These are phyloP conservation scores for Buphagus erythrorhynchus DNA, from an alignment of 2,797 vertebrate species.

Conservation along the genomic window DNA sequence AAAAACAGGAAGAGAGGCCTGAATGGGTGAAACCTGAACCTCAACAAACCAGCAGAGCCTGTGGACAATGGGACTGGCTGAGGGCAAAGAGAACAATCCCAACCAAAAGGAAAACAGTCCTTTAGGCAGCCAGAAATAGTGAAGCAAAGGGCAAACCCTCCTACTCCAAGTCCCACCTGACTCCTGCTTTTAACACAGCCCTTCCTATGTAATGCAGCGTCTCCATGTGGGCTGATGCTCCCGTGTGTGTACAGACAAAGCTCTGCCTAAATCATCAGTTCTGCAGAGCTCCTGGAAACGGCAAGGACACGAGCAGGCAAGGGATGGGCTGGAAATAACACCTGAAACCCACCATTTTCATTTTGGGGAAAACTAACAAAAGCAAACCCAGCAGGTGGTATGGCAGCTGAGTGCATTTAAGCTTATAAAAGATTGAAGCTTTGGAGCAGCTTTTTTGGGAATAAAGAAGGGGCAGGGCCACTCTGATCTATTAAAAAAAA, in stretches of 20 bases:
- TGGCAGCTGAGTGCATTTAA: background rate
- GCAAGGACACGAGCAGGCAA: background rate
- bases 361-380: background rate
- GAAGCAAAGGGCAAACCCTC: background rate
- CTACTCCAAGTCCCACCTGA: background rate
- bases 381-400: background rate
- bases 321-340: background rate
- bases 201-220: background rate
- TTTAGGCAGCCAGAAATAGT: background rate
- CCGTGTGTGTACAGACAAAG: rapidly evolving
- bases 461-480: background rate
- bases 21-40: background rate
- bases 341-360: background rate
- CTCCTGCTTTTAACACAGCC: background rate
- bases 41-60: background rate
- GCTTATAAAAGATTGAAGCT: background rate
- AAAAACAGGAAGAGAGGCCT: conserved; percentile 20
- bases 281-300: background rate
- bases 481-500: background rate
- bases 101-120: background rate
- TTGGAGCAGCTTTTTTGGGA: background rate
- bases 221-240: background rate
- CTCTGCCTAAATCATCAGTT: background rate
- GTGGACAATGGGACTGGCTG: background rate
- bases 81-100: background rate